Conservation (phyloP, 2,797 vertebrate genomes). For the Cyprinodon diabolis region DNA sequence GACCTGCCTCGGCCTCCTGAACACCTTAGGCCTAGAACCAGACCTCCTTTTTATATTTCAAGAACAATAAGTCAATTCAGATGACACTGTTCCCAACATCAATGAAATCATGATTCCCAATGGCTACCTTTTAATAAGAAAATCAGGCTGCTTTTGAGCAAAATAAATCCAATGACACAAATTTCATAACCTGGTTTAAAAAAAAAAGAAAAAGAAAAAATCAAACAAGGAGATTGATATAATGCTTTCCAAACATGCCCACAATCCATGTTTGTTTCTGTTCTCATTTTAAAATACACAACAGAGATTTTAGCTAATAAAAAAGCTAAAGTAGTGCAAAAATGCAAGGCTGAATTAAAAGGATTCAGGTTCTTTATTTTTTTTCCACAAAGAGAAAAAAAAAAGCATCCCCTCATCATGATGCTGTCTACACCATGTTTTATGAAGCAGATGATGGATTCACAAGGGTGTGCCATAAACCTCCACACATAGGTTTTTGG, state of each 20-base stretch:
- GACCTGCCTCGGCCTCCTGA: constrained; percentile 46
- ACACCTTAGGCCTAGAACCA: constrained; percentile 70
- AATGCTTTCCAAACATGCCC: background rate
- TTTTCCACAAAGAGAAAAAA: background rate
- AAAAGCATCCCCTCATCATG: background rate
- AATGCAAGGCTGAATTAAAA: background rate
- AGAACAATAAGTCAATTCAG: constrained; percentile 73
- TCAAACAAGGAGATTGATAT: constrained; percentile 7
- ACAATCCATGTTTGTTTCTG: background rate
- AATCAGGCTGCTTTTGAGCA: constrained; percentile 47
- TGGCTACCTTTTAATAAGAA: constrained; percentile 67
- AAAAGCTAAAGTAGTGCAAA: background rate
- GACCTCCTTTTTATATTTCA: constrained; percentile 56
- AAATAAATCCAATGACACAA: constrained; percentile 62
- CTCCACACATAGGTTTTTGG: background rate
- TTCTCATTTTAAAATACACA: background rate
- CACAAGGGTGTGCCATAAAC: background rate
- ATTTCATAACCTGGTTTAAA: constrained; percentile 37
- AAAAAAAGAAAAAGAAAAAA: constrained; percentile 32
- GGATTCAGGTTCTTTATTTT: background rate
- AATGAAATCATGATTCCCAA: constrained; percentile 56
- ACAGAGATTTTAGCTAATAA: background rate
- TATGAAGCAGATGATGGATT: background rate
- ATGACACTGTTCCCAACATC: constrained; percentile 48
- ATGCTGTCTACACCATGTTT: background rate